Evolutionary conservation across 2,113 vertebrate genomes (phyloP), one percentile per base, ranked within the genome.

Genomic region (Apteryx owenii): DNA sequence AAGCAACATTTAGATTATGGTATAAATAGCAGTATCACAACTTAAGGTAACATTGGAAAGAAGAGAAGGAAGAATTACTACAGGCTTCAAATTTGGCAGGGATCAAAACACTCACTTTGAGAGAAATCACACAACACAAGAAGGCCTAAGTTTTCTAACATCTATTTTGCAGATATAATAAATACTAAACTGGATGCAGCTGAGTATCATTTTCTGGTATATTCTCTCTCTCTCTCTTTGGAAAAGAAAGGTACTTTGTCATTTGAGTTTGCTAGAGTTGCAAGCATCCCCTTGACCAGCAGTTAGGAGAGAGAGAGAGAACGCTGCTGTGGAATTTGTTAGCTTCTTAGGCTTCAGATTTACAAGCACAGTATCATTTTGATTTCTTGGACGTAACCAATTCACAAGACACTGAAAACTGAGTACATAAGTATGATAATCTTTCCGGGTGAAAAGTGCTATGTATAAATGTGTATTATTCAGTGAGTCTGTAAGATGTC

Each of bases 381-480:
- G 29, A 64, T 26, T 60, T 44, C 36, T 38, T 40, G 42, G 14
- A 29, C 7, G 8, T 40, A 76, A 61, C 10, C 5, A 85, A 69
- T 19, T 42, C 54, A 56, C 46, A 60, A 54, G 28, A 61, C 76
- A 21, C n/a, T 19, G 19, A 44, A 40, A 81, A 62, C 11, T 28
- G 22, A 38, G 36, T 3, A 29, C 33, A 18, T 0, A 0, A 48
- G 29, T 53, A 8, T 1, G 7, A 16, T 9, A 28, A 12, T 17
- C 21, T 33, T n/a, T 8, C 38, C 38, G 56, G 3, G 54, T 33
- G 23, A 25, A 17, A 58, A 64, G 42, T 28, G 20, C 33, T 51
- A 21, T 5, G 6, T 9, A 23, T 15, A 81, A 64, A 5, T 1
- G 7, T 15, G 31, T 22, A 50, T 56, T 50, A 50, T 4, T 29